phyloP scores from a whole-genome alignment of 2,113 vertebrate genomes.

The Phaetusa simplex region DNA sequence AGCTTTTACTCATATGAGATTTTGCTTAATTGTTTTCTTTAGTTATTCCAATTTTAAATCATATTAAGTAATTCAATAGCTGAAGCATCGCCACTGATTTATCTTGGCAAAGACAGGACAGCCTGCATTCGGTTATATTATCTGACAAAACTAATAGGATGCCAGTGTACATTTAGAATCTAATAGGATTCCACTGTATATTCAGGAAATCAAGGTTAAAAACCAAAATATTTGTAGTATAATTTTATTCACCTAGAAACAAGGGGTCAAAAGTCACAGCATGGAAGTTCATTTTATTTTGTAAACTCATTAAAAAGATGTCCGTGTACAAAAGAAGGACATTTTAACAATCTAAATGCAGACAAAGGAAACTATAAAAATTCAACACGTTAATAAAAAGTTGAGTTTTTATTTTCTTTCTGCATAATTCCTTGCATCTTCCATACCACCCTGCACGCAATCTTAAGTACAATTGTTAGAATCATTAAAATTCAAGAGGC shows the following conservation, averaged over 20 bases:
- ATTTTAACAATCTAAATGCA: background rate
- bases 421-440: background rate
- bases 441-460: background rate
- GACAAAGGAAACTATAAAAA: conserved; percentile 43
- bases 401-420: background rate
- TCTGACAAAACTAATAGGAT: background rate
- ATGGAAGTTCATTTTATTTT: conserved; percentile 43
- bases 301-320: conserved; percentile 65
- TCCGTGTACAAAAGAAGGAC: conserved; percentile 22
- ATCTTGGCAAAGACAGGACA: background rate
- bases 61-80: background rate
- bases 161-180: background rate
- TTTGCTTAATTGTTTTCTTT: background rate
- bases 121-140: background rate
- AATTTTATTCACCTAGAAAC: conserved; percentile 38
- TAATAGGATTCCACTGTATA: background rate
- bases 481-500: background rate
- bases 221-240: background rate
- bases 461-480: background rate
- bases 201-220: background rate
- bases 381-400: background rate
- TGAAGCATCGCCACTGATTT: background rate
- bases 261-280: conserved; percentile 4
- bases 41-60: background rate
- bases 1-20: background rate